Evolutionary conservation across 2,113 vertebrate genomes (phyloP), one percentile per base, ranked within the genome.

Genomic region (Cyprinodon brontotheroides): DNA sequence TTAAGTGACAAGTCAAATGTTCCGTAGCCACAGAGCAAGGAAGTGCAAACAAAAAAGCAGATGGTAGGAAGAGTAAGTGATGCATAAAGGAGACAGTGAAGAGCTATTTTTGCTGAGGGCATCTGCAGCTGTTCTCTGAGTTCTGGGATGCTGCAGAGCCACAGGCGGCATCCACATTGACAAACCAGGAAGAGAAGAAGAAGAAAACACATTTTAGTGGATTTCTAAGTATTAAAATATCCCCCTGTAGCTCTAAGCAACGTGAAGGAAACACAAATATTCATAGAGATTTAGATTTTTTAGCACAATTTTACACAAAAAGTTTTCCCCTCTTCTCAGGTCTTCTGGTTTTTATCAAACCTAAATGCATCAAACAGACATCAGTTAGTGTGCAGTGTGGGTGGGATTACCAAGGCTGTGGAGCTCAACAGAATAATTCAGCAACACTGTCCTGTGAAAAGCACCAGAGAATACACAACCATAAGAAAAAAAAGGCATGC

Each of bases 71-170:
- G 37, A 74, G 78, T 36, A 1, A 40, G 57, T 62, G 37, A 20
- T 22, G 73, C 67, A 61, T 29, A 62, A 53, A 61, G 53, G 29
- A 39, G 12, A 6, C 6, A 10, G 37, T 37, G 66, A 65, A 70
- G 38, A 22, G 15, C 38, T 72, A 62, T 71, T 88, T 29, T 76
- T 29, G 72, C 79, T 75, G 60, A 81, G 53, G 70, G 77, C 82
- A 68, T 62, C 68, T 78, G 62, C 76, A 79, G 85, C 75, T 87
- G 75, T 79, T 79, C 74, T 64, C 53, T 12, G 3, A 45, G 75
- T 22, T 79, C 68, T 61, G 66, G 83, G 74, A 72, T 29, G 70
- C 7, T 83, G 57, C 74, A 70, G 53, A 69, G 76, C 80, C 82
- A 38, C 53, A 11, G 77, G 82, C 70, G 17, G 70, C 39, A 13